Evolutionary conservation across 2,888 invertebrate species (phyloP).

Genomic region (Diaprepes abbreviatus): DNA sequence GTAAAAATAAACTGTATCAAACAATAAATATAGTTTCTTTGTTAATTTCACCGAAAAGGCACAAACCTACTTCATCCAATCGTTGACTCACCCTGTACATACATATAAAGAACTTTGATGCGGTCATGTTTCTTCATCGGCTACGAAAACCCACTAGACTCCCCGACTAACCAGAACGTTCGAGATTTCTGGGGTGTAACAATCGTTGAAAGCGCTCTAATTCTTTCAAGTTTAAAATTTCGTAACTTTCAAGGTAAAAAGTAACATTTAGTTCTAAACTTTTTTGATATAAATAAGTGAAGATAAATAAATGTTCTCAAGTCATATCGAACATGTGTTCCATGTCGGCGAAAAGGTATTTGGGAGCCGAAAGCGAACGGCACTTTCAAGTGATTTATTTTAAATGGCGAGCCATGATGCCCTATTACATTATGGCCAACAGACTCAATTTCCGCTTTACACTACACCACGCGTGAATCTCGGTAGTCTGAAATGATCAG

Average conservation of each 20-base stretch:
- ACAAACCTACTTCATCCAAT: too few species aligned
- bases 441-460: constrained; percentile 40
- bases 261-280: constrained; percentile 1
- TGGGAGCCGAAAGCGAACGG: constrained; percentile 13
- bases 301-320: constrained; percentile 19
- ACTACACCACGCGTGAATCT: constrained; percentile 10
- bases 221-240: not conserved
- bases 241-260: constrained; percentile 1
- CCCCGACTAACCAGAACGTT: too few species aligned
- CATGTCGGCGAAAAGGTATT: constrained; percentile 28
- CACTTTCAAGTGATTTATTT: constrained; percentile 44
- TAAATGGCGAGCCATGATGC: constrained; percentile 34
- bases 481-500: constrained; percentile 11
- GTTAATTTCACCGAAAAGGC: too few species aligned
- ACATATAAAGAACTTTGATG: too few species aligned
- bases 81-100: too few species aligned
- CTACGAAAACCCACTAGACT: too few species aligned
- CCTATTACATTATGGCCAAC: constrained; percentile 40
- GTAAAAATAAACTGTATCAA: too few species aligned
- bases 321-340: constrained; percentile 18
- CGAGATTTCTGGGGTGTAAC: too few species aligned
- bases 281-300: constrained; percentile 5
- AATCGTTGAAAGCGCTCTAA: too few species aligned
- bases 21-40: too few species aligned
- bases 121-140: too few species aligned